A percentile compares a stretch with the other conserved stretches of the same genome.
These are phyloP conservation scores for Delphinapterus leucas DNA, from an alignment of 2,113 vertebrate species.

Conservation along the genomic window DNA sequence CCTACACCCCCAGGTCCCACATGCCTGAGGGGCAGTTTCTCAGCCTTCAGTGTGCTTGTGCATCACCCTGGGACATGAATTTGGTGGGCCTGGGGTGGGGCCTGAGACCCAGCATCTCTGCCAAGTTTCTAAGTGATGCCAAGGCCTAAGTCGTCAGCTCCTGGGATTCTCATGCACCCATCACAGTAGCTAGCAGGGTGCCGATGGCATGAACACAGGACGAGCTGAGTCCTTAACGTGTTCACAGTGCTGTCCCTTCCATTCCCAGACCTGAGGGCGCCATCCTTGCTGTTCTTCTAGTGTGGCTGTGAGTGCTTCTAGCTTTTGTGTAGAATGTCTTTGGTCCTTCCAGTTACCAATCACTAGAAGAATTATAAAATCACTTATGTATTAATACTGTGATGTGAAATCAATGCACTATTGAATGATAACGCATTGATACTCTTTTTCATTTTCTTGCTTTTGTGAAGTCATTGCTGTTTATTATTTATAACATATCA, in stretches of 20 bases:
- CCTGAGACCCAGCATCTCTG: not conserved
- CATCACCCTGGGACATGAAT: accelerated
- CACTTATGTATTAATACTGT: not conserved
- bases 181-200: not conserved
- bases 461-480: not conserved
- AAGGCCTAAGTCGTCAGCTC: not conserved
- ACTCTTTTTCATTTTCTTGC: not conserved
- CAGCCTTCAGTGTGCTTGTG: not conserved
- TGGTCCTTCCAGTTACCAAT: not conserved
- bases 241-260: accelerated
- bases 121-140: not conserved
- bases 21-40: not conserved
- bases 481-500: not conserved
- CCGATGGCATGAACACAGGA: accelerated
- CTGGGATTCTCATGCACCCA: not conserved
- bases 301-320: too few species aligned
- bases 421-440: not conserved
- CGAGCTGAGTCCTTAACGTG: accelerated
- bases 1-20: not conserved
- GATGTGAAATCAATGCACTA: not conserved
- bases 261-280: accelerated
- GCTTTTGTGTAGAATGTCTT: not conserved
- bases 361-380: not conserved
- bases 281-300: not conserved
- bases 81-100: not conserved